These are phyloP conservation scores for Paradoxurus hermaphroditus DNA, from an alignment of 2,113 vertebrate genomes.

Conservation along the genomic window DNA sequence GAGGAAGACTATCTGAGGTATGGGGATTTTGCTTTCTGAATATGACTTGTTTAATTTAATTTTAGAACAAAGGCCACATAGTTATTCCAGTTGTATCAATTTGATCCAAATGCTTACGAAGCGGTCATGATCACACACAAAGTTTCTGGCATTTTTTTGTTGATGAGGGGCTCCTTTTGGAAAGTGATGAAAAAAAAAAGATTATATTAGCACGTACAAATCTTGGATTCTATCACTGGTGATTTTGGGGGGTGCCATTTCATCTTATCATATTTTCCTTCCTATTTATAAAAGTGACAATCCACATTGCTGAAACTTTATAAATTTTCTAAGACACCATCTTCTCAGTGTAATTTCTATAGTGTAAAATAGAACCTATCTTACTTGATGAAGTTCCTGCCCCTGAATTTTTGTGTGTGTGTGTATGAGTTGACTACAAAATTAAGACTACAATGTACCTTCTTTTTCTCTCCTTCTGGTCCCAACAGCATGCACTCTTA, in stretches of 20 bases:
- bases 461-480: neutral
- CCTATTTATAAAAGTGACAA: conserved; percentile 20
- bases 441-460: neutral
- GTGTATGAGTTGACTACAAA: neutral
- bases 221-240: neutral
- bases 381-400: conserved; percentile 17
- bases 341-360: neutral
- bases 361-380: neutral
- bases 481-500: neutral
- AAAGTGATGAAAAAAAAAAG: neutral
- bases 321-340: neutral
- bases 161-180: neutral
- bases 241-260: neutral
- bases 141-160: neutral
- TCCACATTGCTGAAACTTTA: conserved; percentile 3
- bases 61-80: conserved; percentile 39
- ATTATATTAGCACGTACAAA: neutral
- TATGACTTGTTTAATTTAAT: conserved; percentile 34
- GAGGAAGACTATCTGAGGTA: conserved; percentile 41
- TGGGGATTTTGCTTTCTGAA: conserved; percentile 16
- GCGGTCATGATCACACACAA: neutral
- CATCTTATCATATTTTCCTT: conserved; percentile 23
- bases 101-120: conserved; percentile 28
- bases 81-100: conserved; percentile 21
- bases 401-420: neutral